phyloP scores from a whole-genome alignment of 2,797 vertebrate genomes.

The Microctenopoma stevenorrisi region DNA sequence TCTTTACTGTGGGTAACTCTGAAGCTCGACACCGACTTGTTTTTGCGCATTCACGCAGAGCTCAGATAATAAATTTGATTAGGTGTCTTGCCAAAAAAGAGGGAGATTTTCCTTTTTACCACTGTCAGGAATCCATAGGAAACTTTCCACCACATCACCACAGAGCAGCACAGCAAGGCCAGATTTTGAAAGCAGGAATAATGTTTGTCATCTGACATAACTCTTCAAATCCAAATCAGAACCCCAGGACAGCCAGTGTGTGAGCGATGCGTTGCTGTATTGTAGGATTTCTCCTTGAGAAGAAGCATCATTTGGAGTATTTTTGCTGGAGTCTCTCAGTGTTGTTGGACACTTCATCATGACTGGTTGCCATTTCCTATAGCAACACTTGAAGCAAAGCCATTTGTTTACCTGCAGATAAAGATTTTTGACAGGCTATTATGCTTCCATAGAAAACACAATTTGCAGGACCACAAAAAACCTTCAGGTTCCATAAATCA shows the following conservation, averaged over 20 bases:
- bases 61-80: conserved; percentile 19
- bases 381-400: neutral
- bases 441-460: conserved; percentile 7
- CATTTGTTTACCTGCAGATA: conserved; percentile 32
- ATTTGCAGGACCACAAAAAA: conserved; percentile 10
- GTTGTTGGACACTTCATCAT: conserved; percentile 1
- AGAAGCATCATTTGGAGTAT: neutral
- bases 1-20: neutral
- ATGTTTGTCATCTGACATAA: conserved; percentile 15
- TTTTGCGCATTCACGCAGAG: conserved; percentile 19
- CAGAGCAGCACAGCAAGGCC: neutral
- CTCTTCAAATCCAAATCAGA: neutral
- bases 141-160: conserved; percentile 13
- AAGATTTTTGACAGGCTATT: conserved; percentile 21
- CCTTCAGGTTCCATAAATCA: conserved; percentile 16
- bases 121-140: conserved; percentile 7
- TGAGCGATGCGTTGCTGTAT: neutral
- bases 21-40: conserved; percentile 16
- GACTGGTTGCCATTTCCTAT: neutral
- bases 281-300: neutral
- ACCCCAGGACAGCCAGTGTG: neutral
- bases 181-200: conserved; percentile 1
- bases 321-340: neutral
- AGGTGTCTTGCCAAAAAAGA: conserved; percentile 3
- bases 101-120: conserved; percentile 8